Evolutionary conservation across 2,113 vertebrate species (phyloP).

Genomic region (Psophia crepitans): DNA sequence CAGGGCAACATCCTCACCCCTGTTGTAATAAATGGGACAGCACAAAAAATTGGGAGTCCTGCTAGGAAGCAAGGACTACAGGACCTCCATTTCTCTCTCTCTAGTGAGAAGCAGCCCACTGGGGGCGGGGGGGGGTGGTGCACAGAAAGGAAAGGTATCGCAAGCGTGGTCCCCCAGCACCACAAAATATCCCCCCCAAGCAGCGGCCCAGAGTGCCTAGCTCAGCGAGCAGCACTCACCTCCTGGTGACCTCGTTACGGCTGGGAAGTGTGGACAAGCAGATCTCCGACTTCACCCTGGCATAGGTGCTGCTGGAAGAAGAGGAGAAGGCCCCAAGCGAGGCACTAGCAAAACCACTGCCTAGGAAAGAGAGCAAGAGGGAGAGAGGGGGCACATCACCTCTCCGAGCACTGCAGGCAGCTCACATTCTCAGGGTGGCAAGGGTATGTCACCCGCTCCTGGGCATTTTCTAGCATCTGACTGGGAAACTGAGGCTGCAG

Average conservation of each 20-base stretch:
- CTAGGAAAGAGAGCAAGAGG: constrained; percentile 36
- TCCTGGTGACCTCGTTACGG: constrained; percentile 13
- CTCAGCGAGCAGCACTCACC: constrained; percentile 30
- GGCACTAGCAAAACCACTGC: constrained; percentile 23
- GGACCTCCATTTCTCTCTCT: not conserved
- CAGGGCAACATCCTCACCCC: not conserved
- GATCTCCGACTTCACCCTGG: constrained; percentile 60
- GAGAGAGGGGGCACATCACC: not conserved
- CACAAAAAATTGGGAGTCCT: not conserved
- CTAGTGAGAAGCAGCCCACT: not conserved
- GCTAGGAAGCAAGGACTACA: not conserved
- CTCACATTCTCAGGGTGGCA: not conserved
- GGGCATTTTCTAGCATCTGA: not conserved
- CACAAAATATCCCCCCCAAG: not conserved
- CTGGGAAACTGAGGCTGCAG: not conserved
- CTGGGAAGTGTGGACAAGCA: constrained; percentile 29
- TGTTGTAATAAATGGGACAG: not conserved
- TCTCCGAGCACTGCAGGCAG: not conserved
- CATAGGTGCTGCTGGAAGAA: constrained; percentile 45
- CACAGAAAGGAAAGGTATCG: not conserved
- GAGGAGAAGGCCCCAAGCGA: constrained; percentile 47
- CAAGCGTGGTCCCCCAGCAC: not conserved
- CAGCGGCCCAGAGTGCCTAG: not conserved
- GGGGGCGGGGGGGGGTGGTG: rapidly evolving
- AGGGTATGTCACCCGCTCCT: not conserved